These are phyloP conservation scores for Uropsilus gracilis DNA, from an alignment of 2,113 vertebrate genomes.

Conservation along the genomic window DNA sequence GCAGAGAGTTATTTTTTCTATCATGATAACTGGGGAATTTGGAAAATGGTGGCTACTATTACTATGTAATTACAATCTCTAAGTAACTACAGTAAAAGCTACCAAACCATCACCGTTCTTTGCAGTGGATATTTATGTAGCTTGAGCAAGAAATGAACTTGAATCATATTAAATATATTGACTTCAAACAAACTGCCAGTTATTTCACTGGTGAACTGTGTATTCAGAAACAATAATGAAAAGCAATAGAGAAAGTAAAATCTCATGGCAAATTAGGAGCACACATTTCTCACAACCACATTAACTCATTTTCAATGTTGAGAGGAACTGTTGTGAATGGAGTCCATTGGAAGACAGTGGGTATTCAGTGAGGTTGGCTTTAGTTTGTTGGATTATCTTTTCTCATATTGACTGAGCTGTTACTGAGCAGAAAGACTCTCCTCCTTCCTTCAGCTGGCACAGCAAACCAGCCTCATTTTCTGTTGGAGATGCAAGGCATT, in stretches of 20 bases:
- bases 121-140: background rate
- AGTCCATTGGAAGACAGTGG: too few relatives aligned
- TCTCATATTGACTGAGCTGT: background rate
- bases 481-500: too few relatives aligned
- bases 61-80: background rate
- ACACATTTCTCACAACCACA: too few relatives aligned
- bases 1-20: background rate
- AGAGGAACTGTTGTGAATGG: too few relatives aligned
- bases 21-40: background rate
- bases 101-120: background rate
- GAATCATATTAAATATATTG: background rate
- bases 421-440: background rate
- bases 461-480: background rate
- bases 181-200: background rate
- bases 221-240: background rate
- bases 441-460: background rate
- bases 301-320: too few relatives aligned
- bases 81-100: background rate
- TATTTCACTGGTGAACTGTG: background rate
- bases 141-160: background rate
- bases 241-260: background rate
- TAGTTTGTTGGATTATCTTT: too few relatives aligned
- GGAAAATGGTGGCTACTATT: too few relatives aligned
- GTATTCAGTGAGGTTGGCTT: too few relatives aligned
- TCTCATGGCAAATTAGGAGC: too few relatives aligned